Evolutionary conservation across 1,140 invertebrate genomes (phyloP), one percentile per base, ranked within the genome.

Genomic region (Pseudomyrmex gracilis): DNA sequence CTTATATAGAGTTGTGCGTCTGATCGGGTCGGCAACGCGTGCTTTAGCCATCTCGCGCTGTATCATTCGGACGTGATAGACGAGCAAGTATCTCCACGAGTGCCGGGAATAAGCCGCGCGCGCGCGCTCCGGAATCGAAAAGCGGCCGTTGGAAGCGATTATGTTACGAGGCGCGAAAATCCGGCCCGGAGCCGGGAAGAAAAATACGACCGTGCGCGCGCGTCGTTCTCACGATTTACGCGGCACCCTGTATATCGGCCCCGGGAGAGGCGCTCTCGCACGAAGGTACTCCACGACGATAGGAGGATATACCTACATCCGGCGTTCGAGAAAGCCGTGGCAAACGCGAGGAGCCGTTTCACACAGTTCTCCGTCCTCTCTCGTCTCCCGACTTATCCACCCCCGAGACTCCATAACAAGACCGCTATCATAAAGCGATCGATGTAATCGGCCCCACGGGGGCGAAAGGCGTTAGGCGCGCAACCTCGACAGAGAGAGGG

Each of bases 341-440:
- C 49, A 64, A 76, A 53, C 67, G 61, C 49, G 17, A 45, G 3
- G 47, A 55, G 57, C 49, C 43, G 17, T 73, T 64, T 68, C 63
- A 53, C 64, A 53, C 61, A 15, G 68, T 47, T 60, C 57, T 45
- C 15, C 63, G 15, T 10, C 34, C 10, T 34, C 34, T 5, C 34
- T 34, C 34, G 66, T 24, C 51, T 51, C 13, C 20, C 60, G 57
- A 60, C 86, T 85, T 74, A 71, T 66, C 86, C 34, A 34, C 84
- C 68, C 60, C 15, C 4, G 87, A 82, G 82, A 85, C 55, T 17
- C 66, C 71, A 87, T 89, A 90, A 90, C 87, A 90, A 89, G 87
- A 34, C 85, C 9, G 61, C 82, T 86, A 76, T 78, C 84, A 89
- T 90, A 90, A 90, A 90, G 87, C 89, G 89, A 90, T 90, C 90